These are phyloP conservation scores for Lordiphosa stackelbergi DNA, from an alignment of 1,140 invertebrate genomes.

Conservation along the genomic window DNA sequence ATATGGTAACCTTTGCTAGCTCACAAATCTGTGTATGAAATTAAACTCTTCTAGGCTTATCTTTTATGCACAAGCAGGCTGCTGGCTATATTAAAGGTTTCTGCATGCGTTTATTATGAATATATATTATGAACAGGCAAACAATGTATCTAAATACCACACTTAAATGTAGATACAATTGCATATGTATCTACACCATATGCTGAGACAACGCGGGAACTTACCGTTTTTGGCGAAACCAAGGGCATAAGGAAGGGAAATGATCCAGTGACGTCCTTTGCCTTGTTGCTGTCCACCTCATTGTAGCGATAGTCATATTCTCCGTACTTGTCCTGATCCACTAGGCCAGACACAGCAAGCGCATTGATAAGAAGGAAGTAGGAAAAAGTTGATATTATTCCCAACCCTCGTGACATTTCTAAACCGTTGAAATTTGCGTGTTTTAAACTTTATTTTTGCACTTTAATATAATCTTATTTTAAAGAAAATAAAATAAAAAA, in stretches of 20 bases:
- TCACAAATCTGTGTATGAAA: neutral
- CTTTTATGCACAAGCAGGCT: neutral
- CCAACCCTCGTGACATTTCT: constrained; percentile 30
- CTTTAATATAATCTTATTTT: neutral
- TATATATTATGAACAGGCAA: neutral
- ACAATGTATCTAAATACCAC: neutral
- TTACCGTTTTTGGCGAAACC: constrained; percentile 83
- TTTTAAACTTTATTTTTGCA: neutral
- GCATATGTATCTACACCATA: constrained; percentile 3
- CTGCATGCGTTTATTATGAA: constrained; percentile 7
- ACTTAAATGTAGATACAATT: neutral
- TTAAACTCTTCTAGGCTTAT: too few species aligned
- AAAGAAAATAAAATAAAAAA: constrained; percentile 35
- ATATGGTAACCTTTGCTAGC: neutral
- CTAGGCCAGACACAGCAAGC: constrained; percentile 36
- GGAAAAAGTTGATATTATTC: constrained; percentile 2
- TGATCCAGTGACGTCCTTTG: constrained; percentile 65
- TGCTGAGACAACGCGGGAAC: constrained; percentile 19
- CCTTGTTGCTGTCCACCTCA: constrained; percentile 30
- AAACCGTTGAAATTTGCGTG: neutral
- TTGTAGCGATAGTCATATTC: constrained; percentile 24
- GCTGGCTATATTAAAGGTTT: constrained; percentile 9
- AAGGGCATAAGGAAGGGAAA: constrained; percentile 85
- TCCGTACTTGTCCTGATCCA: constrained; percentile 36
- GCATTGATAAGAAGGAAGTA: constrained; percentile 38